These are phyloP conservation scores for Drosophila mojavensis DNA, from an alignment of 1,140 invertebrate genomes.

Conservation along the genomic window DNA sequence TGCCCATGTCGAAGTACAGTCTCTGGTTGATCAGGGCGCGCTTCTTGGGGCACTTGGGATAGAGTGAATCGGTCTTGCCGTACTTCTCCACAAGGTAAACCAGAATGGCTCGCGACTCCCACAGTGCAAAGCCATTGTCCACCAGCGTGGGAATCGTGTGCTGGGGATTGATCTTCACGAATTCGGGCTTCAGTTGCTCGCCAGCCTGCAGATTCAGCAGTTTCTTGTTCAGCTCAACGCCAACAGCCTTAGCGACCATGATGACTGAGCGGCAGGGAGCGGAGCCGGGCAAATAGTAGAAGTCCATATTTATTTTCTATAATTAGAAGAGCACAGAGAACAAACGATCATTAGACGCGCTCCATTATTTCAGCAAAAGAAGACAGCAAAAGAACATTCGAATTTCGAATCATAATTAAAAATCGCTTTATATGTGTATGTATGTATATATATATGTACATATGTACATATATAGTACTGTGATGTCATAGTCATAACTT, in stretches of 20 bases:
- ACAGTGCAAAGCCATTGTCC: slow-evolving; percentile 88
- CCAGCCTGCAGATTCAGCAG: slow-evolving; percentile 87
- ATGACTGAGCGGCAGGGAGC: slow-evolving; percentile 89
- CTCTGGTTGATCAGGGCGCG: slow-evolving; percentile 90
- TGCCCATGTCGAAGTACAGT: slow-evolving; percentile 90
- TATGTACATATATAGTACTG: background rate
- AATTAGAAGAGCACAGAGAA: slow-evolving; percentile 34
- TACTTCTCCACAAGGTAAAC: slow-evolving; percentile 89
- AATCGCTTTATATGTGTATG: background rate
- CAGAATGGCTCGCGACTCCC: slow-evolving; percentile 90
- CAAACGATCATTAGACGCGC: slow-evolving; percentile 23
- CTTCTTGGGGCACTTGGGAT: slow-evolving; percentile 88
- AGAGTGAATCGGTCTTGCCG: slow-evolving; percentile 88
- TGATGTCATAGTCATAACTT: background rate
- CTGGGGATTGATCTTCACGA: slow-evolving; percentile 86
- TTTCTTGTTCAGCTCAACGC: slow-evolving; percentile 89
- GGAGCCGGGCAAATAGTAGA: slow-evolving; percentile 89
- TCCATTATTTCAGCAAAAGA: slow-evolving; percentile 1
- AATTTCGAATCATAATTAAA: background rate
- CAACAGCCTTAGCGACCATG: slow-evolving; percentile 88
- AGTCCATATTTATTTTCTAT: slow-evolving; percentile 66
- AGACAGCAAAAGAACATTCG: background rate
- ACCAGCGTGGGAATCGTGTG: slow-evolving; percentile 89
- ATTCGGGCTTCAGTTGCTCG: slow-evolving; percentile 90
- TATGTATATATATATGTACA: too few species aligned